Evolutionary conservation across 53 echinoderm and acorn worm genomes (phyloP), one percentile per base, ranked within the genome.

Genomic region (Actinopyga echinites): DNA sequence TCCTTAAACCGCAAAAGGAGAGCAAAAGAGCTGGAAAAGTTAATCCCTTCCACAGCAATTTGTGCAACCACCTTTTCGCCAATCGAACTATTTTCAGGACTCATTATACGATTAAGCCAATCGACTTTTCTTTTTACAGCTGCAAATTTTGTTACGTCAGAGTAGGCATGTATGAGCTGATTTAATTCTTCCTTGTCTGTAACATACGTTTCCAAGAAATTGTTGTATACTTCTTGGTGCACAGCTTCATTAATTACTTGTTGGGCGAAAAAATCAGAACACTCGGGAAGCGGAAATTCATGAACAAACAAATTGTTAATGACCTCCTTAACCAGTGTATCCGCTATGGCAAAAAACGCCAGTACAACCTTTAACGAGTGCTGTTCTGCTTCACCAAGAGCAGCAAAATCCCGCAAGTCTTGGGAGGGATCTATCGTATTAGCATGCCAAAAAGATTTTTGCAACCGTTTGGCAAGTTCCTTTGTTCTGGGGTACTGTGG

Each of bases 271-370:
- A 65, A 64, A 1, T 65, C 66, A 0, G 32, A 0, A 32, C 66
- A 65, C 3, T 65, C 66, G 4, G 66, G 66, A 5, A 65, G 32
- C 0, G 66, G 66, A 32, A 65, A 65, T 34, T 28, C 66, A 26
- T 65, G 29, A 21, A 32, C 17, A 32, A 65, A 65, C 4, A 65
- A 0, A 33, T 34, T 65, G 12, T 21, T 31, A 5, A 65, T 36
- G 2, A 65, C 28, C 66, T 65, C 66, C 21, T 65, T 26, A 8
- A 65, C 66, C 30, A 65, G 30, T 21, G 66, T 65, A 31, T 65
- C 66, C 17, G 66, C 66, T 26, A 64, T 28, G 2, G 64, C 24
- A 64, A 65, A 65, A 65, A 65, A 65, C 5, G 66, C 66, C 17
- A 65, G 21, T 6, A 65, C 66, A 7, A 65, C 17, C 35, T 65